Base-by-base conservation (phyloP, 2,113 vertebrate species). In the Lanius collurio region DNA sequence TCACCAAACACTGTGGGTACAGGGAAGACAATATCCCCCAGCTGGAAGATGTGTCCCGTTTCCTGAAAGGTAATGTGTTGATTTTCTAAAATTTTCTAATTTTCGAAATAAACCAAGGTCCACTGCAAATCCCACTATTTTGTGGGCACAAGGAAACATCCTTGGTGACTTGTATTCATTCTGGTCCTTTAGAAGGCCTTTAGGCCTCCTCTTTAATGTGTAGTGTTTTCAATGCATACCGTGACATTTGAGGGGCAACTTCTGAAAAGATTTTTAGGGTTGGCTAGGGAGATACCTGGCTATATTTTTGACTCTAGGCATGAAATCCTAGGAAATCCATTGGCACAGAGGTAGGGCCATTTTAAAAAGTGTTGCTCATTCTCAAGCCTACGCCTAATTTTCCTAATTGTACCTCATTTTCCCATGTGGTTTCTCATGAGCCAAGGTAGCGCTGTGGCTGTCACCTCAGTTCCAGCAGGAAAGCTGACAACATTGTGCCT, bases 1-100 rank as follows among this genome's bases (percentile, higher is more conserved):
- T 99, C 86, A 98, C 98, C 82, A 99, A 99, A 93, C 97, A 98
- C 97, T 99, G 99, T 96, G 99, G 98, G 31, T 99, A 98, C 96
- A 97, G 98, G 60, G 99, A 99, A 94, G 99, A 99, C 97, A 99
- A 99, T 81, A 99, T 99, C 24, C 99, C 99, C 28, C 99, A 99
- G 96, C 94, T 99, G 96, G 99, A 99, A 95, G 99, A 99, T 60
- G 99, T 99, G 31, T 99, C 99, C 6, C 98, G 98, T 75, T 99
- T 99, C 96, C 98, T 99, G 84, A 99, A 98, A 98, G 99, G 99
- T 99, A 92, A 89, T 0, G 3, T 55, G 13, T 46, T 73, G 21
- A 6, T 56, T 75, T 60, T 69, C 53, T 68, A 33, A 18, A 15
- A 27, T 37, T 11, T 37, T 52, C 14, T 44, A 8, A 2, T 37